Evolutionary conservation across 2,888 invertebrate genomes (phyloP).

Genomic region (Eupithecia centaureata): DNA sequence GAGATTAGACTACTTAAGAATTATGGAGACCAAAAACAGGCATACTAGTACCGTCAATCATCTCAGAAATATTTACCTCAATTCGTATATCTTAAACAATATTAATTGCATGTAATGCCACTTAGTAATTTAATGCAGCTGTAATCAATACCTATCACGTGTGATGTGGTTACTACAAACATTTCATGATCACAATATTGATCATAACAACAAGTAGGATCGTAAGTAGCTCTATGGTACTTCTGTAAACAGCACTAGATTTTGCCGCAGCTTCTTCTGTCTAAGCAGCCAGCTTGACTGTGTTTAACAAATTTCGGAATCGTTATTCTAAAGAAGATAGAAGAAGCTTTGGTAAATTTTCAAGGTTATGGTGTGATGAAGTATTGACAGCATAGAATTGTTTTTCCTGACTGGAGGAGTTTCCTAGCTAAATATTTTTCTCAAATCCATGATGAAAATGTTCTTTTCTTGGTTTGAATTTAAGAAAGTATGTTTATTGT

Average conservation of each 20-base stretch:
- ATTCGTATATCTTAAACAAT: neutral
- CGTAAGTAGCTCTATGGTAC: neutral
- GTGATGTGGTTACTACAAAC: slow-evolving; percentile 16
- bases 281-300: neutral
- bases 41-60: neutral
- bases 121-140: neutral
- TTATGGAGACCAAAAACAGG: neutral
- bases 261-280: neutral
- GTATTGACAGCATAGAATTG: neutral
- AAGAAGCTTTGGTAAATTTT: neutral
- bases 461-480: no score
- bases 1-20: neutral
- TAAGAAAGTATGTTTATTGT: no score
- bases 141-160: slow-evolving; percentile 5
- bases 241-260: neutral
- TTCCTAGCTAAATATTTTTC: neutral
- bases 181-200: slow-evolving; percentile 28
- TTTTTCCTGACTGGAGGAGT: neutral
- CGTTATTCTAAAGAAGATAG: neutral
- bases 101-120: neutral
- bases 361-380: neutral
- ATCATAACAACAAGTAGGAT: neutral
- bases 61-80: neutral
- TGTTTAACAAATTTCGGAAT: neutral
- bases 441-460: no score